phyloP scores from a whole-genome alignment of 2,113 vertebrate genomes.

The Rousettus leschenaultii region DNA sequence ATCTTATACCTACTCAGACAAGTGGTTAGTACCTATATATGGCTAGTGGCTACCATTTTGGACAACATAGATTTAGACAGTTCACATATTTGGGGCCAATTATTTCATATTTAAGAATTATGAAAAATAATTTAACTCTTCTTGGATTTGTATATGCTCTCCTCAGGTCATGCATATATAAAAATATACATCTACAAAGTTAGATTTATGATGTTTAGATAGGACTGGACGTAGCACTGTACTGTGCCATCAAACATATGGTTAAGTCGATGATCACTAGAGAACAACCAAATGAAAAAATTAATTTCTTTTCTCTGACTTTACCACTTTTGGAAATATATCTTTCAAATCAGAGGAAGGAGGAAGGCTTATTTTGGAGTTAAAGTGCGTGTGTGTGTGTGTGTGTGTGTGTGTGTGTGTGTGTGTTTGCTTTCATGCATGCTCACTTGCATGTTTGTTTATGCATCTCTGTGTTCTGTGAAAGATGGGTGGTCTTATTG shows the following conservation, averaged over 20 bases:
- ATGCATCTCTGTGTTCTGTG: constrained; percentile 14
- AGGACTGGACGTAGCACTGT: neutral
- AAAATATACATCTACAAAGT: neutral
- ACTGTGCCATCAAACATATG: neutral
- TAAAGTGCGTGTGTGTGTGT: too few relatives aligned
- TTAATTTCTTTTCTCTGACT: neutral
- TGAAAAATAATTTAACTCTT: neutral
- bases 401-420: neutral
- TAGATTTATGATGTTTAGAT: neutral
- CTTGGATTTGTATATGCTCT: neutral
- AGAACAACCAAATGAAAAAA: neutral
- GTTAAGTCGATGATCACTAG: neutral
- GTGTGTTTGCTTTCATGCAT: neutral
- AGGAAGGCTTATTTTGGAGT: neutral
- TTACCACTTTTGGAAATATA: neutral
- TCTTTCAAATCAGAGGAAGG: neutral
- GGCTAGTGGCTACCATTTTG: neutral
- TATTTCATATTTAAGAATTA: neutral
- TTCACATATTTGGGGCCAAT: neutral
- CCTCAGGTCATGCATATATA: neutral
- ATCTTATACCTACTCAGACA: neutral
- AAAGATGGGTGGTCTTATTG: constrained; percentile 30
- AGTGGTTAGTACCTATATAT: neutral
- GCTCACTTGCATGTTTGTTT: neutral
- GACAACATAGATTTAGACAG: neutral